Base-by-base conservation (phyloP, 2,113 vertebrate genomes). In the Sardina pilchardus region DNA sequence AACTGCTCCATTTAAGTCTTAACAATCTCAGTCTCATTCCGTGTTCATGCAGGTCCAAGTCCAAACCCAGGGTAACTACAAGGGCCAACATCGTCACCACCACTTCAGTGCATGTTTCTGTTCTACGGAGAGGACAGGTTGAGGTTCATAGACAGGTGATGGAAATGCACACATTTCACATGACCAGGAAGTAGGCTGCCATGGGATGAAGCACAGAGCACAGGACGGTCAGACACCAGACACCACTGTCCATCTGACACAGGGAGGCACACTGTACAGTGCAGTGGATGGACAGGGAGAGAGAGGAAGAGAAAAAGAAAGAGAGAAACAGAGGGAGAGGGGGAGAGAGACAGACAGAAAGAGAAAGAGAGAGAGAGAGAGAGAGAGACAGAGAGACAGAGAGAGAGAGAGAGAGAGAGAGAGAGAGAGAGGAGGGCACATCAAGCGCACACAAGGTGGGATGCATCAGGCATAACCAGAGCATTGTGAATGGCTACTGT, bases 231-330 rank as follows among this genome's bases (percentile, higher is more conserved):
- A 81, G 80, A 59, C 42, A 84, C 53, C 45, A 86, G 53, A 90
- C 81, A 75, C 67, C 90, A 91, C 89, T 67, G 83, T 24, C 67
- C 82, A 82, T 43, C 48, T 48, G 19, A 34, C 34, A 85, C 59
- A 82, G 83, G 24, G 26, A 34, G 67, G 30, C 26, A 36, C 67
- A 78, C 71, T 17, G 53, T 59, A 24, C 53, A 59, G 48, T 16
- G 17, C 48, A 50, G 53, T 59, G 53, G 53, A 19, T 59, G 53
- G 53, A 24, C 19, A 24, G 53, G 17, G 48, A 50, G 48, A 50
- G 48, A 71, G 8, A 71, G 6, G 34, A 26, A n/a, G 59, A 7
- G 1, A 3, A 21, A 9, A 5, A 48, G 9, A 48, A 8, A 50
- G 16, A 14, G 10, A 71, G n/a, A 71, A 6, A 71, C 26, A 26